Evolutionary conservation across 2,797 vertebrate genomes (phyloP), one percentile per base, ranked within the genome.

Genomic region (Lophius americanus): DNA sequence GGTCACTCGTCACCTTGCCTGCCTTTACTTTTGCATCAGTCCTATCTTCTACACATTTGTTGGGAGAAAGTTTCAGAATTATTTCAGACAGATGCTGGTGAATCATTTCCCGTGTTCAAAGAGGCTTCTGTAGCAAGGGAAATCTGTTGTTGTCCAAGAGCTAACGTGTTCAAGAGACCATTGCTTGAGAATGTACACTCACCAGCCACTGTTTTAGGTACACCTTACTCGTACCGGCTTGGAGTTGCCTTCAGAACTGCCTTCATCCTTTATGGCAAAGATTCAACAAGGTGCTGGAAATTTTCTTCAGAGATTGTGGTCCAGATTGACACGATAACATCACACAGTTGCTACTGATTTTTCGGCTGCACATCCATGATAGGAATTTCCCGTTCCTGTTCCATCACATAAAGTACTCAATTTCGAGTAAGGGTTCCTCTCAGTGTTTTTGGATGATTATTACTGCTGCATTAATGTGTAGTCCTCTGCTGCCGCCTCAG

Each of bases 21-120:
- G 90, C 65, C 35, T 93, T 13, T 95, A 95, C 75, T 95, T 94
- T 60, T 93, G 93, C 74, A 68, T 95, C 59, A 93, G 92, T 66
- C 94, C 94, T 0, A 57, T 94, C 12, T 92, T 95, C 43, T 95
- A 94, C 59, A 95, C 93, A 0, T 94, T 95, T 51, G 84, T 95
- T 12, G 94, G 94, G 2, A 92, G 68, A 52, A 94, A 94, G 82
- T 95, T 95, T 64, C 92, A 93, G 64, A 90, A 74, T 59, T 86
- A 95, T 67, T 85, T 93, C 10, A 65, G 80, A 9, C 60, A 71
- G 55, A 23, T 93, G 52, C 32, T 94, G 35, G 78, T 79, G 7
- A 88, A 54, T 39, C 63, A 33, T 33, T 79, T 88, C 39, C 88
- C 91, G 0, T 41, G 53, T 3, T 70, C 93, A 44, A 85, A 64